Conservation (phyloP, 2,888 invertebrate species). For the Heliconius sara region DNA sequence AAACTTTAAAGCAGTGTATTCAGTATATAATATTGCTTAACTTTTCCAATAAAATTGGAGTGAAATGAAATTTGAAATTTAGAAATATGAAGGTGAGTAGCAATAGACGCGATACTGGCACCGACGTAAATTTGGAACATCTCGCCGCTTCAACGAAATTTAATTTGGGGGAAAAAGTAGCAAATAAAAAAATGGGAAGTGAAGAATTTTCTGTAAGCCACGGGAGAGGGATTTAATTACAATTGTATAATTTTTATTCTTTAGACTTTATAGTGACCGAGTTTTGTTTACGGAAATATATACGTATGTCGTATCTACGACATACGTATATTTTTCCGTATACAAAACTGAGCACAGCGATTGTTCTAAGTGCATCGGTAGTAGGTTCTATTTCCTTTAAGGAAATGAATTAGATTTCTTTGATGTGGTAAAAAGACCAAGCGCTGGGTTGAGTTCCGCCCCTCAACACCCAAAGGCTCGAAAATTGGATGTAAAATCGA, state of each 20-base stretch:
- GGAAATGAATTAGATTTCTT: no score
- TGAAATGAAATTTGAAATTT: conserved; percentile 78
- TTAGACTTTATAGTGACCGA: neutral
- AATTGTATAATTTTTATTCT: conserved; percentile 13
- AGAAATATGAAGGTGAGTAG: conserved; percentile 69
- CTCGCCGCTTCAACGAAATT: conserved; percentile 55
- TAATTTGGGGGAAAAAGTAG: conserved; percentile 42
- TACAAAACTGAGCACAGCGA: no score
- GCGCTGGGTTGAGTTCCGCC: no score
- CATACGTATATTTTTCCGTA: no score
- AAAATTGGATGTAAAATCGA: no score
- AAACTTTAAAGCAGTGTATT: conserved; percentile 28
- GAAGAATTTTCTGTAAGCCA: conserved; percentile 21
- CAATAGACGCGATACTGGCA: conserved; percentile 64
- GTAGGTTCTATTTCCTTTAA: no score
- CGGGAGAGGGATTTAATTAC: conserved; percentile 29
- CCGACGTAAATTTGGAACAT: conserved; percentile 61
- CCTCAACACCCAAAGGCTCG: no score
- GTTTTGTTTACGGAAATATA: neutral
- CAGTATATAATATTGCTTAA: conserved; percentile 68
- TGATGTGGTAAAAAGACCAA: no score
- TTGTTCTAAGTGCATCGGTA: no score
- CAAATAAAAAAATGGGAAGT: conserved; percentile 29
- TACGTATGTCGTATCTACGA: no score
- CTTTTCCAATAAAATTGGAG: conserved; percentile 81